Conservation (phyloP, 2,113 vertebrate species). For the Eidolon helvum region DNA sequence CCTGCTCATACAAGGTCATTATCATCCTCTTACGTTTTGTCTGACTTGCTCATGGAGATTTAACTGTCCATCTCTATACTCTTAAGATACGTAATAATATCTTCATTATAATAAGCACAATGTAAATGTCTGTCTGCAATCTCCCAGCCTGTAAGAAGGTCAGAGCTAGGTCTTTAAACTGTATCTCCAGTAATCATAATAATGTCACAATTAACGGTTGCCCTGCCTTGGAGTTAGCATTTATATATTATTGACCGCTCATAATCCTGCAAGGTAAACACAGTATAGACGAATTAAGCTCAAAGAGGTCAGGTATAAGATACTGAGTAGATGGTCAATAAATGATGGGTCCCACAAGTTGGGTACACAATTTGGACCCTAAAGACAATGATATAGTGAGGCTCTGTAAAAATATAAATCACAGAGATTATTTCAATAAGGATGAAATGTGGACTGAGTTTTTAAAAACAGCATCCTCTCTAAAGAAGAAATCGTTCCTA, state of each 20-base stretch:
- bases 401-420: neutral
- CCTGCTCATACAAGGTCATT: neutral
- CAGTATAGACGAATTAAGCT: neutral
- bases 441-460: neutral
- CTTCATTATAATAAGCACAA: neutral
- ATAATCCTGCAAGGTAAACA: slow-evolving; percentile 1
- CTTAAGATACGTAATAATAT: neutral
- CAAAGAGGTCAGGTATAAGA: neutral
- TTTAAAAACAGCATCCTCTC: slow-evolving; percentile 5
- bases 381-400: neutral
- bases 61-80: neutral
- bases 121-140: neutral
- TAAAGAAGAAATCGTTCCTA: neutral
- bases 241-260: neutral
- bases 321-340: neutral
- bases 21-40: neutral
- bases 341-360: neutral
- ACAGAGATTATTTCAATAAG: neutral
- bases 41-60: neutral
- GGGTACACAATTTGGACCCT: neutral
- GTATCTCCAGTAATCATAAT: neutral
- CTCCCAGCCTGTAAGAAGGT: neutral
- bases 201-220: neutral
- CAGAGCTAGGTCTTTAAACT: neutral
- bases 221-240: neutral